Evolutionary conservation across 2,888 invertebrate species (phyloP), one percentile per base, ranked within the genome.

Genomic region (Oscheius myriophilus): DNA sequence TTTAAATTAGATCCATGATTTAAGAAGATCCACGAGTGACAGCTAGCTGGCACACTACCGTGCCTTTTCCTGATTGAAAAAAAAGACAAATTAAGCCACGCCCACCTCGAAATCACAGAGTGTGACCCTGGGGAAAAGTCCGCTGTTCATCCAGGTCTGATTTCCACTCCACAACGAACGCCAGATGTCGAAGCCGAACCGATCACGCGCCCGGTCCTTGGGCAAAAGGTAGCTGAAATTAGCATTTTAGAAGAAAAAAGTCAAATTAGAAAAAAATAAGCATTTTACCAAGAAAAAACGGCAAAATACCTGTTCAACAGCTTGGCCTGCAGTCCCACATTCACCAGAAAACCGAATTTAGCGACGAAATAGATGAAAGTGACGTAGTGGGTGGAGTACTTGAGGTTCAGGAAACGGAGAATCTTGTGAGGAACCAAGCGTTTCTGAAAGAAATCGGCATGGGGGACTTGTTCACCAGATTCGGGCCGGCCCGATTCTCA

Each of bases 51-150:
- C 9, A 33, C 33, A 9, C 33, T 33, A 9, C n/a, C n/a, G n/a
- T n/a, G n/a, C n/a, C n/a, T n/a, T n/a, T n/a, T n/a, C n/a, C n/a
- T n/a, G n/a, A n/a, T 9, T 3, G 33, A 33, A 33, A 9, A 33
- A 33, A 33, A 33, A 33, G 33, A 6, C 33, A 33, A 33, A 33
- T 9, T 33, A 33, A 33, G 33, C 33, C 33, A 3, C 33, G 39
- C 61, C 51, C 23, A 82, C 84, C 68, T 85, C 83, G 65, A 86
- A 86, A 70, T 86, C 85, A 66, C 86, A 86, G n/a, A 86, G 71
- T 1, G 86, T 82, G 11, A 86, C 86, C 25, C 86, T 69, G 1
- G 85, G 85, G 68, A 85, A 85, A 45, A 86, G 70, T 26, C 83
- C 85, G 52, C 72, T 83, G 46, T 84, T 80, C 46, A 79, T 71